phyloP scores from a whole-genome alignment of 2,888 invertebrate species.

The Sclerodermus sp. region DNA sequence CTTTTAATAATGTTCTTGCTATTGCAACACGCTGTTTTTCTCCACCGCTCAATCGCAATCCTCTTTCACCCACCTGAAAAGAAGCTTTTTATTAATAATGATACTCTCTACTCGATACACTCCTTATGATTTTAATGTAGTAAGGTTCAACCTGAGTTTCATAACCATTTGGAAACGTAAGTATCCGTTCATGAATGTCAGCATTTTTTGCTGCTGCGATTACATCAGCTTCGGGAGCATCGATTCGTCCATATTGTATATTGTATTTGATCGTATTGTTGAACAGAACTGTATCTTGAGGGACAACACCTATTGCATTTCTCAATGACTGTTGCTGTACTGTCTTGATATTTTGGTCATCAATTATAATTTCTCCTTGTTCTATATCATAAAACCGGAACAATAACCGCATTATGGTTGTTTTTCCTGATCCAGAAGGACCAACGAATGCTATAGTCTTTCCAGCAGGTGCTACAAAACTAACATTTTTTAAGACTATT shows the following conservation, averaged over 20 bases:
- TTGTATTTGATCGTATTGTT: slow-evolving; percentile 93
- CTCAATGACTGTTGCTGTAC: slow-evolving; percentile 85
- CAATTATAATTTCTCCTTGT: slow-evolving; percentile 82
- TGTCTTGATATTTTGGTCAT: slow-evolving; percentile 85
- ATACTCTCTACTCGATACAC: no score
- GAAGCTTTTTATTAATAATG: slow-evolving; percentile 3
- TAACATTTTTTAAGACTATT: slow-evolving; percentile 74
- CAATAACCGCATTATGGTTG: slow-evolving; percentile 90
- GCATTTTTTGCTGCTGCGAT: slow-evolving; percentile 88
- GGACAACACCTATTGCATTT: slow-evolving; percentile 85
- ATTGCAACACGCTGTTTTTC: slow-evolving; percentile 98
- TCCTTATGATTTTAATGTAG: no score
- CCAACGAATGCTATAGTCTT: slow-evolving; percentile 87
- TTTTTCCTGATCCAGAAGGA: slow-evolving; percentile 91
- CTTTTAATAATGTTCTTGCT: slow-evolving; percentile 90
- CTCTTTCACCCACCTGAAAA: slow-evolving; percentile 86
- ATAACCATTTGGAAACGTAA: slow-evolving; percentile 88
- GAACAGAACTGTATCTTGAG: slow-evolving; percentile 95
- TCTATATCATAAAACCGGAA: slow-evolving; percentile 97
- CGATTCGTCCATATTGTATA: slow-evolving; percentile 86
- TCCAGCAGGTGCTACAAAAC: slow-evolving; percentile 79
- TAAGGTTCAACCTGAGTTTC: slow-evolving; percentile 69
- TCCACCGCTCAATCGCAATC: slow-evolving; percentile 91
- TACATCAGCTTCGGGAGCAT: slow-evolving; percentile 78
- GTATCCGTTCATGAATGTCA: slow-evolving; percentile 90